phyloP scores from a whole-genome alignment of 2,797 vertebrate genomes.

The Diglossa cyanea region DNA sequence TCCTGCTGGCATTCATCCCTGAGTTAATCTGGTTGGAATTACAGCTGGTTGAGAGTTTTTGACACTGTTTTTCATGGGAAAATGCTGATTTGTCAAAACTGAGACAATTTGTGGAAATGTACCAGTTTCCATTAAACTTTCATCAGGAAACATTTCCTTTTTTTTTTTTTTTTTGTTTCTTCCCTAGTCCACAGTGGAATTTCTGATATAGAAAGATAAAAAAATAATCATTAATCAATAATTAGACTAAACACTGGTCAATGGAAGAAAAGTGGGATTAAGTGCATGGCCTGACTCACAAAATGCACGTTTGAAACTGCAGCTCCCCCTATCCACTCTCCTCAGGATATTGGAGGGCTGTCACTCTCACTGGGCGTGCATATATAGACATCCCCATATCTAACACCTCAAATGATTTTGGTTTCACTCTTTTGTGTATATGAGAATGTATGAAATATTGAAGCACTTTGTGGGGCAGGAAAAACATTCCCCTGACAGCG shows the following conservation, averaged over 20 bases:
- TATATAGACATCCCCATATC: not conserved
- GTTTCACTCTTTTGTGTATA: not conserved
- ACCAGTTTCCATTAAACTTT: conserved; percentile 52
- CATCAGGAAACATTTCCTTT: not conserved
- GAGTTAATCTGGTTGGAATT: conserved; percentile 56
- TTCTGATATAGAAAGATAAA: not conserved
- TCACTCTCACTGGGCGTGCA: not conserved
- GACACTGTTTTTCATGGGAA: conserved; percentile 62
- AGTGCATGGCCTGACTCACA: not conserved
- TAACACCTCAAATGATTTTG: not conserved
- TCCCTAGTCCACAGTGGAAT: not conserved
- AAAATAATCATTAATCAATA: not conserved
- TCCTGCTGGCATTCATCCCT: conserved; percentile 58
- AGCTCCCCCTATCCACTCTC: conserved; percentile 18
- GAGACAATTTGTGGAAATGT: conserved; percentile 67
- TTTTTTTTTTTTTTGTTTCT: not conserved
- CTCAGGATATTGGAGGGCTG: not conserved
- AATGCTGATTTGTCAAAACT: conserved; percentile 65
- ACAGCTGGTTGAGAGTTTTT: conserved; percentile 38
- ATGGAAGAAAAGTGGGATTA: not conserved
- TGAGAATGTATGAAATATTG: not conserved
- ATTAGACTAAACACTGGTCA: not conserved
- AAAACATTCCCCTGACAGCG: not conserved
- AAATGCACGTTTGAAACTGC: not conserved
- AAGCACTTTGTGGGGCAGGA: not conserved